Evolutionary conservation across 2,113 vertebrate species (phyloP).

Genomic region (Eleginops maclovinus): DNA sequence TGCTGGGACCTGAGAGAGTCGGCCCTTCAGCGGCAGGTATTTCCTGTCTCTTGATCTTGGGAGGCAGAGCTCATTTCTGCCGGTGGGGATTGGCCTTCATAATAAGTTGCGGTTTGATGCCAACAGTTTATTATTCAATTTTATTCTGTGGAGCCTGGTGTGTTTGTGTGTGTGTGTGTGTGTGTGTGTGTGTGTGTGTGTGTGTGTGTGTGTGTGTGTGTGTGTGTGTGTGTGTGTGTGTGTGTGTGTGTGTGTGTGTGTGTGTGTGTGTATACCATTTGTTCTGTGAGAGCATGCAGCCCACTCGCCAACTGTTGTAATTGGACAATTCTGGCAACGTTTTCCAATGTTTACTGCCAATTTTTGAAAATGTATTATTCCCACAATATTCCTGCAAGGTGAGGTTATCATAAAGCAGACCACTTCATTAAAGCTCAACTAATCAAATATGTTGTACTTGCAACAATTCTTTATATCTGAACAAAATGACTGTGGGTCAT

Average conservation of each 20-base stretch:
- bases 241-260: slow-evolving; percentile 18
- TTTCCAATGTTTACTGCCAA: slow-evolving; percentile 16
- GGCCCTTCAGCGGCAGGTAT: slow-evolving; percentile 75
- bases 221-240: slow-evolving; percentile 18
- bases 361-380: slow-evolving; percentile 11
- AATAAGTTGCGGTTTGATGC: slow-evolving; percentile 79
- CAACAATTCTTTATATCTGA: no score
- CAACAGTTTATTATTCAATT: slow-evolving; percentile 81
- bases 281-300: not conserved
- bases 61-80: slow-evolving; percentile 73
- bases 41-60: slow-evolving; percentile 83
- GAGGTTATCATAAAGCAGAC: not conserved
- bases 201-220: slow-evolving; percentile 1
- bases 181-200: not conserved
- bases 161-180: slow-evolving; percentile 18
- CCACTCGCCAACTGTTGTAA: slow-evolving; percentile 17
- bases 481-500: not conserved
- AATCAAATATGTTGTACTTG: slow-evolving; percentile 6
- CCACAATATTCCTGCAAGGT: not conserved
- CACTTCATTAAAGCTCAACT: slow-evolving; percentile 27
- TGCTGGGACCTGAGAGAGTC: slow-evolving; percentile 63
- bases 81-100: slow-evolving; percentile 72
- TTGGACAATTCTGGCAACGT: slow-evolving; percentile 25
- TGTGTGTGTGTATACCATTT: not conserved
- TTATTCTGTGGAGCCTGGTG: slow-evolving; percentile 30